phyloP scores from a whole-genome alignment of 1,140 invertebrate genomes.

The Diorhabda elongata region DNA sequence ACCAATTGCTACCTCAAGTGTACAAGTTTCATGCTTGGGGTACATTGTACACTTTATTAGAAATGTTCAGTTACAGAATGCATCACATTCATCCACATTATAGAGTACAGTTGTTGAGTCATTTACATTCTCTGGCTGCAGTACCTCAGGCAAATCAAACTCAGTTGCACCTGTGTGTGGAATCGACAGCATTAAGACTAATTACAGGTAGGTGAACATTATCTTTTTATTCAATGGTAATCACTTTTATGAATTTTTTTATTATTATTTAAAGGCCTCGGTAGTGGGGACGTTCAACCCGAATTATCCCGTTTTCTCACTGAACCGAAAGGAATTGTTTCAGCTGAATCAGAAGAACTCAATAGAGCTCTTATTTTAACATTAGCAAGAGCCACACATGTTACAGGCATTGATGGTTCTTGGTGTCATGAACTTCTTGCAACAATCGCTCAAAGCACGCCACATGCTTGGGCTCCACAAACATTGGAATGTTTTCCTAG shows the following conservation, averaged over 20 bases:
- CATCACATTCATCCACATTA: constrained; percentile 96
- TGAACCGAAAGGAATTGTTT: constrained; percentile 85
- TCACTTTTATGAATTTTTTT: neutral
- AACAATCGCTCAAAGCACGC: constrained; percentile 90
- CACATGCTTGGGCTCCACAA: constrained; percentile 90
- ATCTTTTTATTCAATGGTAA: neutral
- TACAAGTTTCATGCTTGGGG: constrained; percentile 93
- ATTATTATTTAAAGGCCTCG: constrained; percentile 54
- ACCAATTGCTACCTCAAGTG: constrained; percentile 83
- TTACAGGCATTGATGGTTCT: constrained; percentile 75
- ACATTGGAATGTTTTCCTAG: constrained; percentile 89
- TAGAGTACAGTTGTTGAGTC: constrained; percentile 82
- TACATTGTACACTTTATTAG: constrained; percentile 87
- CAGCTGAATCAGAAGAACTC: constrained; percentile 90
- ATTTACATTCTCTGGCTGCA: constrained; percentile 82
- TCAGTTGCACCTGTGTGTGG: constrained; percentile 90
- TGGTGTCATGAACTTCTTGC: constrained; percentile 90
- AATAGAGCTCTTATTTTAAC: constrained; percentile 89
- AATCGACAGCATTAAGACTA: constrained; percentile 86
- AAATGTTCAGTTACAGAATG: constrained; percentile 95
- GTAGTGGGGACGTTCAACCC: constrained; percentile 86
- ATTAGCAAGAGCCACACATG: constrained; percentile 88
- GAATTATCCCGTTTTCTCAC: constrained; percentile 81
- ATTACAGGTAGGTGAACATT: constrained; percentile 62
- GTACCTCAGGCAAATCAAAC: constrained; percentile 92